Evolutionary conservation across 2,888 invertebrate species (phyloP).

Genomic region (Athalia rosae): DNA sequence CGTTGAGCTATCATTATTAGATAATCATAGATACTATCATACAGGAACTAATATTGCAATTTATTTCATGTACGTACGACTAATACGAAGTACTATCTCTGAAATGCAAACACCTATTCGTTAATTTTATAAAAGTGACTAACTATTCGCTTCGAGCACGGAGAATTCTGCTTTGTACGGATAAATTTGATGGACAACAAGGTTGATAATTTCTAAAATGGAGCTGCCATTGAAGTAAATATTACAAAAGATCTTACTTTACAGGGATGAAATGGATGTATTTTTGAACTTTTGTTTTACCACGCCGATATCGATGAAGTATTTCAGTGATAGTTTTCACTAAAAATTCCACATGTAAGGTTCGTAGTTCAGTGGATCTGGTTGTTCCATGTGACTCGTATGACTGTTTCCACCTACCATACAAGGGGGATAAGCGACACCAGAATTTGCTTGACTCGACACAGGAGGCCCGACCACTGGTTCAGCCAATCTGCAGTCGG

Average conservation of each 20-base stretch:
- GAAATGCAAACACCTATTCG: too few species aligned
- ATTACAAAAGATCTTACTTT: background rate
- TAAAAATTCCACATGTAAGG: slow-evolving; percentile 72
- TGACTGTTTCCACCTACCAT: slow-evolving; percentile 65
- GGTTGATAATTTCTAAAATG: background rate
- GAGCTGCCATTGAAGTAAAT: background rate
- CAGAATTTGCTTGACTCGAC: slow-evolving; percentile 58
- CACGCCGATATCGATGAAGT: background rate
- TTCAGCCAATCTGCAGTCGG: slow-evolving; percentile 66
- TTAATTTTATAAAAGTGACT: too few species aligned
- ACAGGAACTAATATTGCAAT: slow-evolving; percentile 40
- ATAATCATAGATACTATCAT: background rate
- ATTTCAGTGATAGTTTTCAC: background rate
- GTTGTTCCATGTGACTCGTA: slow-evolving; percentile 66
- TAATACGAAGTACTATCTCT: too few species aligned
- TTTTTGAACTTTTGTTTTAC: background rate
- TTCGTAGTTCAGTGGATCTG: slow-evolving; percentile 70
- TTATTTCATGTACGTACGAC: background rate
- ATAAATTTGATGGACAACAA: too few species aligned
- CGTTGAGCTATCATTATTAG: background rate
- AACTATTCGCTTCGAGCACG: too few species aligned
- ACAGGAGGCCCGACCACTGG: slow-evolving; percentile 55
- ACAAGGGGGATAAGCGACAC: slow-evolving; percentile 67
- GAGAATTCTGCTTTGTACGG: too few species aligned
- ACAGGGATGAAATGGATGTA: background rate